These are phyloP conservation scores for Phalloptychus januarius DNA, from an alignment of 2,797 vertebrate genomes.

Conservation along the genomic window DNA sequence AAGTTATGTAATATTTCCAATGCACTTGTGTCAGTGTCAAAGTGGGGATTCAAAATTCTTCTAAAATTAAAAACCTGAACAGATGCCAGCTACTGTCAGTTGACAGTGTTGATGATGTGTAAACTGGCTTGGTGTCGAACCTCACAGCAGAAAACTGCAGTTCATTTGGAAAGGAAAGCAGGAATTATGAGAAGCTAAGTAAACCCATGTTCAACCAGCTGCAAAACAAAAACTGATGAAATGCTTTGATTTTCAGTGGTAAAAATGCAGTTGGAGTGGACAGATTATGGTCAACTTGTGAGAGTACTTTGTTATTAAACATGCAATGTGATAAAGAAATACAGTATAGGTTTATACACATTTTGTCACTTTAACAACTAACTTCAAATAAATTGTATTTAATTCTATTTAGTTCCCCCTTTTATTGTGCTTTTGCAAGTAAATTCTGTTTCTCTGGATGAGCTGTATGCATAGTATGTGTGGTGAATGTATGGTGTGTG, in stretches of 20 bases:
- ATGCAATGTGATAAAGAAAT: background rate
- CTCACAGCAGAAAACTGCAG: background rate
- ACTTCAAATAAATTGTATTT: background rate
- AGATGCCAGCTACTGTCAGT: background rate
- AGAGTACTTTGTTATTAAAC: background rate
- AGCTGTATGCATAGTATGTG: background rate
- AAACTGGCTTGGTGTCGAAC: background rate
- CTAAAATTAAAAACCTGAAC: background rate
- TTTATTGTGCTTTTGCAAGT: background rate
- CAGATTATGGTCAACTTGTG: background rate
- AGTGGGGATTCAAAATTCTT: background rate
- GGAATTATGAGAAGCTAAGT: slow-evolving; percentile 26
- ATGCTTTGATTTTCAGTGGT: background rate
- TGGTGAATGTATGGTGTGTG: background rate
- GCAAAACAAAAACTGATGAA: slow-evolving; percentile 14
- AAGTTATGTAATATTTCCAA: background rate
- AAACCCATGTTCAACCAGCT: slow-evolving; percentile 25
- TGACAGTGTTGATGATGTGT: background rate
- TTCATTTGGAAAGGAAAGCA: background rate
- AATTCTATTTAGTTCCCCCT: background rate
- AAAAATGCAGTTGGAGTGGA: background rate
- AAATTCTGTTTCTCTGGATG: background rate
- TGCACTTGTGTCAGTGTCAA: background rate
- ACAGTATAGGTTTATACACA: background rate
- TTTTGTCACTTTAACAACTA: background rate